These are phyloP conservation scores for Pseudomyrmex dendroicus DNA, from an alignment of 1,140 invertebrate species.

Conservation along the genomic window DNA sequence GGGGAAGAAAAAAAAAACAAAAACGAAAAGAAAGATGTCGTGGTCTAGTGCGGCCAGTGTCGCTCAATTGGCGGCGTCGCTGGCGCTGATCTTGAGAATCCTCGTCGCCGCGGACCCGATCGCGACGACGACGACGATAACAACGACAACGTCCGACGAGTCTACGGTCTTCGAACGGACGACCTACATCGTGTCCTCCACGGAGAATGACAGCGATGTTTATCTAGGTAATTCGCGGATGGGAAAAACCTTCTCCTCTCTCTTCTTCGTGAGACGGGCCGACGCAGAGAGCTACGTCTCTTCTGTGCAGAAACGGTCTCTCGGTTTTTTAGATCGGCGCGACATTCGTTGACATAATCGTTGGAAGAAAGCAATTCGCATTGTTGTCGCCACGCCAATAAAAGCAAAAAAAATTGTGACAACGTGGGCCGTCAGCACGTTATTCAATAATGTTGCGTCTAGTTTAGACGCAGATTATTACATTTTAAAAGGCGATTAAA, in stretches of 20 bases:
- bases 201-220: conserved; percentile 76
- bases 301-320: not conserved
- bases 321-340: no score
- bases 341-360: no score
- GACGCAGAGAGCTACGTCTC: not conserved
- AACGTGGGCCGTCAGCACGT: no score
- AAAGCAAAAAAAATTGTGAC: no score
- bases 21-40: conserved; percentile 76
- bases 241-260: not conserved
- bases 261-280: no score
- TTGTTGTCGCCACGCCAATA: no score
- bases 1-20: conserved; percentile 47
- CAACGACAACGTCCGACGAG: conserved; percentile 58
- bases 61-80: conserved; percentile 72
- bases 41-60: conserved; percentile 76
- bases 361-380: no score
- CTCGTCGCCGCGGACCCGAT: conserved; percentile 70
- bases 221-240: conserved; percentile 75
- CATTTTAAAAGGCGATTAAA: no score
- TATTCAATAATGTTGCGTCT: no score
- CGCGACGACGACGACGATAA: conserved; percentile 47
- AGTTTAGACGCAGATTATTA: no score
- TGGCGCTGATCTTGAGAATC: conserved; percentile 74
- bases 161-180: conserved; percentile 67
- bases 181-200: conserved; percentile 69